A percentile compares a stretch with the other conserved stretches of the same genome.
Conservation (phyloP, 2,113 vertebrate species). For the Brachionichthys hirsutus region DNA sequence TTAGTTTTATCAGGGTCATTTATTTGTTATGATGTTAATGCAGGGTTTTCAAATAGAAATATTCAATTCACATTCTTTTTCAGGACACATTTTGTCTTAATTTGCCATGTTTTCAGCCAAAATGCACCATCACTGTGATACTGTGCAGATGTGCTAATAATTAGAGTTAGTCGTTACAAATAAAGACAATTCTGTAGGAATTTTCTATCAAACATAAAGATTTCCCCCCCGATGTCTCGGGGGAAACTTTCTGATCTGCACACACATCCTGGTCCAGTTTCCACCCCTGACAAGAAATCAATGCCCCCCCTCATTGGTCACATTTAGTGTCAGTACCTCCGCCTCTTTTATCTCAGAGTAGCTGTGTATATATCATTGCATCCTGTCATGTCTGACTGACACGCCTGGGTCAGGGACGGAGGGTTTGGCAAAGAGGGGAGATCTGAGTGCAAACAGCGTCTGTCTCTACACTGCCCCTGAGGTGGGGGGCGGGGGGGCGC, state of each 20-base stretch:
- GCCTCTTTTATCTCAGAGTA: conserved; percentile 50
- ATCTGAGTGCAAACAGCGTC: conserved; percentile 74
- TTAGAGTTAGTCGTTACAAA: too few relatives aligned
- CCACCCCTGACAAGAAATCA: conserved; percentile 46
- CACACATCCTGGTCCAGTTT: conserved; percentile 32
- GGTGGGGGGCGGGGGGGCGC: conserved; percentile 40
- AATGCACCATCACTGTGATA: too few relatives aligned
- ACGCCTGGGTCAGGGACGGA: conserved; percentile 65
- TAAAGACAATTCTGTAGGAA: neutral
- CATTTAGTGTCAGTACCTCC: conserved; percentile 42
- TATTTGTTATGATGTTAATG: too few relatives aligned
- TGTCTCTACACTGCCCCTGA: conserved; percentile 63
- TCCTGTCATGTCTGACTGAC: conserved; percentile 36
- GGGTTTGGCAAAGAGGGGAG: conserved; percentile 45
- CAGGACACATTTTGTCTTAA: too few relatives aligned
- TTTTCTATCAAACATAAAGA: neutral
- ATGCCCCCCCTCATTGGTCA: conserved; percentile 38
- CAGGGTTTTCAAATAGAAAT: too few relatives aligned
- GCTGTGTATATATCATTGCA: conserved; percentile 46
- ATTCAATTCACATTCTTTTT: too few relatives aligned
- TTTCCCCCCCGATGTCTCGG: neutral
- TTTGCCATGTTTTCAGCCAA: too few relatives aligned
- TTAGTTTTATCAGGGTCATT: too few relatives aligned
- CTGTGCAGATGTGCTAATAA: too few relatives aligned
- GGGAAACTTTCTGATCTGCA: conserved; percentile 10